Evolutionary conservation across 2,797 vertebrate genomes (phyloP).

Genomic region (Myotis daubentonii): DNA sequence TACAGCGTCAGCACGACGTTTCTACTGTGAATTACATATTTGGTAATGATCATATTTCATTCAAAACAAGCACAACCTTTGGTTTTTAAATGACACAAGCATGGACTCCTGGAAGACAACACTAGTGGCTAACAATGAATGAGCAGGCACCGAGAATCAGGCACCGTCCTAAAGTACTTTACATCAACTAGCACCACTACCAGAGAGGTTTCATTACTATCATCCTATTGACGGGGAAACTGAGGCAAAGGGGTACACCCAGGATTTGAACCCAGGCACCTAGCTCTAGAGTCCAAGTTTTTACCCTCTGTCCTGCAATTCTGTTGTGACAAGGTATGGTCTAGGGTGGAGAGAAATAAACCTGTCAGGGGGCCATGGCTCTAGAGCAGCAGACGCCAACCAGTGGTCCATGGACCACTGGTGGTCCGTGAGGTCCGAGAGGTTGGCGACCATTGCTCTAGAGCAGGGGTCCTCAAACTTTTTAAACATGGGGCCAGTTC

Average conservation of each 20-base stretch:
- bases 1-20: neutral
- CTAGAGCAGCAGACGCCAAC: too few relatives aligned
- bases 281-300: neutral
- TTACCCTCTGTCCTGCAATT: neutral
- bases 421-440: too few relatives aligned
- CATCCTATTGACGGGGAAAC: neutral
- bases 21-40: neutral
- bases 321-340: neutral
- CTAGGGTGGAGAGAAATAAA: neutral
- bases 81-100: neutral
- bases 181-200: neutral
- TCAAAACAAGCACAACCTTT: conserved; percentile 13
- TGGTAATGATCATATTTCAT: neutral
- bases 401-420: too few relatives aligned
- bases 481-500: too few relatives aligned
- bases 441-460: too few relatives aligned
- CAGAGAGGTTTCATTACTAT: neutral
- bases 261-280: neutral
- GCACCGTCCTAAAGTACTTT: neutral
- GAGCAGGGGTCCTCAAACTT: neutral
- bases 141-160: neutral
- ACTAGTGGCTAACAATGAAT: neutral
- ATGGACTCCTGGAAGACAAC: neutral
- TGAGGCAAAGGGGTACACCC: neutral
- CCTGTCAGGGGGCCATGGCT: neutral